Percentiles rank a stretch among this genome's conserved stretches.
These are phyloP conservation scores for Ridgeia piscesae DNA, from an alignment of 1,140 invertebrate genomes.

Conservation along the genomic window DNA sequence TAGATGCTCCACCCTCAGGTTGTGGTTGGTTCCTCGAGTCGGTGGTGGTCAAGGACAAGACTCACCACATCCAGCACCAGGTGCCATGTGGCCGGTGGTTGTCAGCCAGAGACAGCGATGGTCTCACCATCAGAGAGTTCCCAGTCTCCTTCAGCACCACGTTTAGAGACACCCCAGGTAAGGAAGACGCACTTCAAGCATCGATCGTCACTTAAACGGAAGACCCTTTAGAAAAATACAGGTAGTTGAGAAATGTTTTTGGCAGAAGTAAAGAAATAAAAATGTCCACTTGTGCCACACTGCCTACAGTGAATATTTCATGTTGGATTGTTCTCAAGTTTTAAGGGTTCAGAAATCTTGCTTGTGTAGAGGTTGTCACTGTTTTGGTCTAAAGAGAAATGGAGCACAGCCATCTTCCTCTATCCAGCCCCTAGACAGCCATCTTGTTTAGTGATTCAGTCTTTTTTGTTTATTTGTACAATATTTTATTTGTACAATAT, in stretches of 20 bases:
- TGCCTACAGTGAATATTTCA: too few relatives aligned
- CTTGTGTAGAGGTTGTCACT: too few relatives aligned
- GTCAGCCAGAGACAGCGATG: constrained; percentile 43
- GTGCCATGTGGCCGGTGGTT: constrained; percentile 51
- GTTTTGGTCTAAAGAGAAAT: too few relatives aligned
- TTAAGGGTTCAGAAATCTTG: too few relatives aligned
- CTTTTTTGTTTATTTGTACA: too few relatives aligned
- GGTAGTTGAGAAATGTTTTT: not conserved
- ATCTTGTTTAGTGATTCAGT: too few relatives aligned
- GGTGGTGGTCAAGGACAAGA: constrained; percentile 49
- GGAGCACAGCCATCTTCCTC: too few relatives aligned
- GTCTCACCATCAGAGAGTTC: constrained; percentile 3
- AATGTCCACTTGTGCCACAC: not conserved
- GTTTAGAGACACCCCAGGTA: not conserved
- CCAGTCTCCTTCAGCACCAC: not conserved
- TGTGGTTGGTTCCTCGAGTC: constrained; percentile 52
- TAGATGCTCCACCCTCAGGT: constrained; percentile 30
- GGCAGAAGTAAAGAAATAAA: not conserved
- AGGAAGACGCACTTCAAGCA: not conserved
- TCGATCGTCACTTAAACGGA: not conserved
- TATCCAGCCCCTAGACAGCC: too few relatives aligned
- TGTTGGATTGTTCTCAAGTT: too few relatives aligned
- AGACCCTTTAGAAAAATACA: not conserved
- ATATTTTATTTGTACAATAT: too few relatives aligned
- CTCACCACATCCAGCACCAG: constrained; percentile 44